A percentile compares a stretch with the other conserved stretches of the same genome.
These are phyloP conservation scores for Triplophysa bombifrons DNA, from an alignment of 2,797 vertebrate genomes.

Conservation along the genomic window DNA sequence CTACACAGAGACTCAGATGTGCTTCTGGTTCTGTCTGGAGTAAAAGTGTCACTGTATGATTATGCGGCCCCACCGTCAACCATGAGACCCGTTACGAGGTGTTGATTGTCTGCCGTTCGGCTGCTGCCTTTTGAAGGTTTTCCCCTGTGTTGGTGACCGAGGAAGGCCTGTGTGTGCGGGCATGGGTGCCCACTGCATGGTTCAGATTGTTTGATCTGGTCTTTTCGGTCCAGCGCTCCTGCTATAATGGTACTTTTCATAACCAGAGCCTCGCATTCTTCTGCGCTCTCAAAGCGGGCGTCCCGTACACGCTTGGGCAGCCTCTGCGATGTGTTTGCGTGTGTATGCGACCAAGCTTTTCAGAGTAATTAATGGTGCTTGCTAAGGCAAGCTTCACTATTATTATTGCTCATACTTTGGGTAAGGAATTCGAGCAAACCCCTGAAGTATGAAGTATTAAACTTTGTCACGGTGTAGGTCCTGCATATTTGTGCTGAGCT, in stretches of 20 bases:
- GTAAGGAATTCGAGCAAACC: slow-evolving; percentile 1
- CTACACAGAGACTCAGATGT: slow-evolving; percentile 49
- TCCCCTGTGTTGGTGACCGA: slow-evolving; percentile 47
- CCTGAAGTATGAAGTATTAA: slow-evolving; percentile 8
- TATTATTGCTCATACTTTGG: slow-evolving; percentile 35
- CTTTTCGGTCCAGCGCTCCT: slow-evolving; percentile 55
- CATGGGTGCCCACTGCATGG: slow-evolving; percentile 36
- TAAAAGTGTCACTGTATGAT: slow-evolving; percentile 18
- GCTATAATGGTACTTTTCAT: slow-evolving; percentile 65
- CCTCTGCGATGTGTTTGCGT: slow-evolving; percentile 20
- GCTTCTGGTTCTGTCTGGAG: slow-evolving; percentile 39
- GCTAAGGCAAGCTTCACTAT: slow-evolving; percentile 29
- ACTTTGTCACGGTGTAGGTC: background rate
- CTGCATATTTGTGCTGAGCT: background rate
- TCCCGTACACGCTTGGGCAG: slow-evolving; percentile 17
- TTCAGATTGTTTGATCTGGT: slow-evolving; percentile 62
- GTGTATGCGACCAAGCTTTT: slow-evolving; percentile 14
- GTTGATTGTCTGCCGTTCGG: slow-evolving; percentile 75
- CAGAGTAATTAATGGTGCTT: slow-evolving; percentile 19
- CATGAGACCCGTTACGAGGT: slow-evolving; percentile 71
- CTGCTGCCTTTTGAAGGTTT: slow-evolving; percentile 69
- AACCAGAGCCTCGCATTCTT: slow-evolving; percentile 55
- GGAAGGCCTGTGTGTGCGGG: slow-evolving; percentile 16
- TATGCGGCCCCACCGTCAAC: slow-evolving; percentile 59
- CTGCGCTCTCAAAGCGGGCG: slow-evolving; percentile 26